Base-by-base conservation (phyloP, 1,140 invertebrate species). In the Psix sp. region DNA sequence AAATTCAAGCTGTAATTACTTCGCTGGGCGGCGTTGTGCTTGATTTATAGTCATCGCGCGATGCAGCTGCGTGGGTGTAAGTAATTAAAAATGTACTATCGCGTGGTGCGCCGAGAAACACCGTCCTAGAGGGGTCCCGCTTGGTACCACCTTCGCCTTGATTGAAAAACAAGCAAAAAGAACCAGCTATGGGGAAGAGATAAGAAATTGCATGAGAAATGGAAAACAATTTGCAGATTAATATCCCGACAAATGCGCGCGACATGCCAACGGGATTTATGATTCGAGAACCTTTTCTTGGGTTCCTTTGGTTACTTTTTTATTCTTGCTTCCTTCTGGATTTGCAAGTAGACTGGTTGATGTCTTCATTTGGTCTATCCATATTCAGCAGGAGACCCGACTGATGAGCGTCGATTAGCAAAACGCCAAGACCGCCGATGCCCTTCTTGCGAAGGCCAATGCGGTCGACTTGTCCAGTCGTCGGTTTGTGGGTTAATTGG, bases 31-130 rank as follows among this genome's bases (percentile, higher is more conserved):
- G 83, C 76, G 81, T 78, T 84, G 80, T 80, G 80, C 78, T 87
- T 87, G 86, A 88, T 88, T 88, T 88, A 87, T 87, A 88, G 85
- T 86, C 84, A 87, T 86, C 85, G 85, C 82, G 82, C 85, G 80
- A 86, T 88, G 85, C 86, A 86, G 86, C 86, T 86, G 85, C 86
- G 86, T 87, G 86, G 86, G 85, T 87, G 86, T 87, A 87, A 88
- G 86, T 88, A 88, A 88, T 87, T 88, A 88, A 87, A 88, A 86
- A 88, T 88, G 84, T 87, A 87, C 83, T 83, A 88, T 87, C 86
- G 85, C 86, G 84, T 88, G 85, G 86, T 83, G 84, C 79, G 78
- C 68, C 75, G 62, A 65, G 67, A 40, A 76, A 68, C 49, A 59
- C 29, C 49, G 39, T 24, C 35, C 18, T 21, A 56, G 20, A 56